Percentiles rank a stretch among this genome's conserved stretches.
These are phyloP conservation scores for Hylia prasina DNA, from an alignment of 2,113 vertebrate species.

Conservation along the genomic window DNA sequence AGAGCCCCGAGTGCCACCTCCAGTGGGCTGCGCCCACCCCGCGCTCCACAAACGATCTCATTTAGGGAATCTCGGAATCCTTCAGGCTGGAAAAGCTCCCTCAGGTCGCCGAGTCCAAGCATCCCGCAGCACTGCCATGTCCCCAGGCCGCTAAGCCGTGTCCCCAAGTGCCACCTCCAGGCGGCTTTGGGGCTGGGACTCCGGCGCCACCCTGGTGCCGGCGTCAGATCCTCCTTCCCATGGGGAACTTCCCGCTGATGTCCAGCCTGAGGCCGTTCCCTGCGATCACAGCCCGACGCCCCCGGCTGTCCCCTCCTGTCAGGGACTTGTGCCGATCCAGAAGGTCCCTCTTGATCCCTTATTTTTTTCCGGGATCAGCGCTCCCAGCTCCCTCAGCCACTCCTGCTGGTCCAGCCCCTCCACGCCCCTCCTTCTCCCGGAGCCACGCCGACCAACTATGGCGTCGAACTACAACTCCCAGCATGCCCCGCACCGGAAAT, in stretches of 20 bases:
- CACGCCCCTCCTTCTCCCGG: not conserved
- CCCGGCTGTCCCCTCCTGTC: not conserved
- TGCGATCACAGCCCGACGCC: not conserved
- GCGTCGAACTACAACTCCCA: not conserved
- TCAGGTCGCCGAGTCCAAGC: accelerated
- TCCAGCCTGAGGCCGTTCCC: not conserved
- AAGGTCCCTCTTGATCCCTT: not conserved
- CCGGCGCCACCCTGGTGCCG: not conserved
- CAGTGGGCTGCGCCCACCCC: not conserved
- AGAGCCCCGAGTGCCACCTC: accelerated
- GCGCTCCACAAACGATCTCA: not conserved
- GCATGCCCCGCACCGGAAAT: not conserved
- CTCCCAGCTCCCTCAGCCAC: not conserved
- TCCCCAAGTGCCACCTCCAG: not conserved
- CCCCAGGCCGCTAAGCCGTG: accelerated
- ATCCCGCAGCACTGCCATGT: not conserved
- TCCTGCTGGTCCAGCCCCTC: accelerated
- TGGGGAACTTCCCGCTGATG: not conserved
- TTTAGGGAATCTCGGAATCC: too few relatives aligned
- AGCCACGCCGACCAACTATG: accelerated
- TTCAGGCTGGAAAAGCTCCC: not conserved
- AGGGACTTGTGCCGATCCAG: not conserved
- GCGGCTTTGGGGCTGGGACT: not conserved
- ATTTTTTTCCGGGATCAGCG: too few relatives aligned
- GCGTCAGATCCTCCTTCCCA: accelerated